Conservation (phyloP, 1,140 invertebrate genomes). For the Drosophila sucinea region DNA sequence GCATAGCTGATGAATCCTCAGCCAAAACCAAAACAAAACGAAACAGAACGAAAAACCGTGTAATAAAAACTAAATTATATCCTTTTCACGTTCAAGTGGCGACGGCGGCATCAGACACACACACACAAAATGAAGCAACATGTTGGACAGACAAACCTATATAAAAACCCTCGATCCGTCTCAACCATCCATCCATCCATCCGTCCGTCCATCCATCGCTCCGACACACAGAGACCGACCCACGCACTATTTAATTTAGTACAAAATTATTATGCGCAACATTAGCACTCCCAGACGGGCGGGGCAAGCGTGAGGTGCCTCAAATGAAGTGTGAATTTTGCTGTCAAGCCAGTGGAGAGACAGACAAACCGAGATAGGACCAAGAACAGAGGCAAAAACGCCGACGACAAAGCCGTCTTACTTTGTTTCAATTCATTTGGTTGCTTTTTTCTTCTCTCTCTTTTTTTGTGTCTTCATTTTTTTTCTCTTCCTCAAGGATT, state of each 20-base stretch:
- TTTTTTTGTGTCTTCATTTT: background rate
- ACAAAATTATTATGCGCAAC: slow-evolving; percentile 81
- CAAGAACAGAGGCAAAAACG: background rate
- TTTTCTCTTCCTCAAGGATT: background rate
- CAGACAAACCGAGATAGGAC: background rate
- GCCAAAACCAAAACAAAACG: slow-evolving; percentile 19
- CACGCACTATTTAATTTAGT: slow-evolving; percentile 81
- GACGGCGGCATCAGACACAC: slow-evolving; percentile 23
- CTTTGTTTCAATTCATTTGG: background rate
- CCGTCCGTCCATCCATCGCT: slow-evolving; percentile 19
- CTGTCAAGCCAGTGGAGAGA: slow-evolving; percentile 48
- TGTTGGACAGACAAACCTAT: slow-evolving; percentile 48
- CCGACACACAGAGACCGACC: slow-evolving; percentile 51
- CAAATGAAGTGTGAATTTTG: slow-evolving; percentile 78
- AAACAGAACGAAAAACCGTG: slow-evolving; percentile 45
- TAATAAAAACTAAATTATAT: slow-evolving; percentile 81
- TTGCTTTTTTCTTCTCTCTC: background rate
- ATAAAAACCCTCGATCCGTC: slow-evolving; percentile 3
- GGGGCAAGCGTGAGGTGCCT: slow-evolving; percentile 61
- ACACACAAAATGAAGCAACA: slow-evolving; percentile 56
- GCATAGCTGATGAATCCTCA: slow-evolving; percentile 70
- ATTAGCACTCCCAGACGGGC: slow-evolving; percentile 64
- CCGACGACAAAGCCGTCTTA: background rate
- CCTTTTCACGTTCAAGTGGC: slow-evolving; percentile 74
- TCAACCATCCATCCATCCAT: slow-evolving; percentile 13